Conservation (phyloP, 2,113 vertebrate species). For the Heterocephalus glaber region DNA sequence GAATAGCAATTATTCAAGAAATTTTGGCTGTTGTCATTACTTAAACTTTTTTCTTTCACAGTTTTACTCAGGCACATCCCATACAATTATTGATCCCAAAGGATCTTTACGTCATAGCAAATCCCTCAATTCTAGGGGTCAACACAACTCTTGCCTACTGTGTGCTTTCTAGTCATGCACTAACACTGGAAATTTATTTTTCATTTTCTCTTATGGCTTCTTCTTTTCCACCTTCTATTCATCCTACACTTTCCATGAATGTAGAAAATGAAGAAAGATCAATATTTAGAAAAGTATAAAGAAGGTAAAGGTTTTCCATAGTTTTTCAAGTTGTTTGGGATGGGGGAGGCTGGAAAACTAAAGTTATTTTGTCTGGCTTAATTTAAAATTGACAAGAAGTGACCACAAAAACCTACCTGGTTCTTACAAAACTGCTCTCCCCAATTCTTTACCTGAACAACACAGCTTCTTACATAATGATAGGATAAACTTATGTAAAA, state of each 20-base stretch:
- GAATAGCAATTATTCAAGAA: background rate
- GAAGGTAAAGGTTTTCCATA: background rate
- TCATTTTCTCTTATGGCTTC: background rate
- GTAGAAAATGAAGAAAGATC: constrained; percentile 19
- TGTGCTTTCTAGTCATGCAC: background rate
- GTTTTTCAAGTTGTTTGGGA: constrained; percentile 5
- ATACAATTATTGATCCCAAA: background rate
- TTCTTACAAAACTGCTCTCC: background rate
- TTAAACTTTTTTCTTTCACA: background rate
- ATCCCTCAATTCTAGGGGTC: background rate
- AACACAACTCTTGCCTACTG: background rate
- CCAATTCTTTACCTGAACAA: background rate
- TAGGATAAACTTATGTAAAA: constrained; percentile 6
- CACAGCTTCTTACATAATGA: background rate
- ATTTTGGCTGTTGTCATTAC: constrained; percentile 10
- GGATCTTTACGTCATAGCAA: background rate
- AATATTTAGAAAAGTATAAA: constrained; percentile 31
- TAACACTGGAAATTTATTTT: background rate
- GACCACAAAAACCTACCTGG: background rate
- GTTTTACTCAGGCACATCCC: background rate
- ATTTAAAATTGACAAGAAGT: background rate
- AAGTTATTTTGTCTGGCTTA: background rate
- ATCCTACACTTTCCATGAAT: background rate
- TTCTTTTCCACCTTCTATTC: background rate
- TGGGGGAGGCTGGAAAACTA: background rate